Percentiles rank a stretch among this genome's conserved stretches.
Evolutionary conservation across 2,888 invertebrate species (phyloP).

Genomic region (Tenodera sinensis): DNA sequence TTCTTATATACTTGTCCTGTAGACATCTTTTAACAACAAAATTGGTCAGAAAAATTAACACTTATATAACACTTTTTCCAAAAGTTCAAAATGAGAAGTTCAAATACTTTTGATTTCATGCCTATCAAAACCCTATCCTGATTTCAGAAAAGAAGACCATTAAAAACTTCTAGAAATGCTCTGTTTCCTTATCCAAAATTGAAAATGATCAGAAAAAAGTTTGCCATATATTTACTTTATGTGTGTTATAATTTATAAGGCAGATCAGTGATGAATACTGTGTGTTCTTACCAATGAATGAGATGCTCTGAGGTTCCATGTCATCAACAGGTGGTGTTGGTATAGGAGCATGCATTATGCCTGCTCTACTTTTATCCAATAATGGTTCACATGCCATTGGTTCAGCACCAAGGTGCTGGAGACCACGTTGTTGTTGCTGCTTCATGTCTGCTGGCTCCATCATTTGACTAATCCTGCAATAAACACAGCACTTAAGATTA

Average conservation of each 20-base stretch:
- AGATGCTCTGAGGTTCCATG: conserved; percentile 92
- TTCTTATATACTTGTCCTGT: no score
- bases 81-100: no score
- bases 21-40: no score
- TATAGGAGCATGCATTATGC: conserved; percentile 54
- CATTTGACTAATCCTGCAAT: conserved; percentile 43
- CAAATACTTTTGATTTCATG: no score
- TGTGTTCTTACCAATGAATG: conserved; percentile 73
- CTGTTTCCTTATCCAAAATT: no score
- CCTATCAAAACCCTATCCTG: no score
- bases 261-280: not conserved
- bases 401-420: conserved; percentile 35
- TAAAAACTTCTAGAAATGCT: no score
- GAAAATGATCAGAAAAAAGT: no score
- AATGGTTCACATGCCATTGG: conserved; percentile 35
- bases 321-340: conserved; percentile 72
- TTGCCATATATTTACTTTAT: no score
- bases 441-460: conserved; percentile 42
- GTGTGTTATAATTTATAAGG: not conserved
- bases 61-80: no score
- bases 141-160: no score
- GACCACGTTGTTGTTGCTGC: not conserved
- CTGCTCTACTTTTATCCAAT: conserved; percentile 40
- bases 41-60: no score
- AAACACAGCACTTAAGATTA: not conserved